Conservation (phyloP, 2,888 invertebrate species). For the Caradrina kadenii region DNA sequence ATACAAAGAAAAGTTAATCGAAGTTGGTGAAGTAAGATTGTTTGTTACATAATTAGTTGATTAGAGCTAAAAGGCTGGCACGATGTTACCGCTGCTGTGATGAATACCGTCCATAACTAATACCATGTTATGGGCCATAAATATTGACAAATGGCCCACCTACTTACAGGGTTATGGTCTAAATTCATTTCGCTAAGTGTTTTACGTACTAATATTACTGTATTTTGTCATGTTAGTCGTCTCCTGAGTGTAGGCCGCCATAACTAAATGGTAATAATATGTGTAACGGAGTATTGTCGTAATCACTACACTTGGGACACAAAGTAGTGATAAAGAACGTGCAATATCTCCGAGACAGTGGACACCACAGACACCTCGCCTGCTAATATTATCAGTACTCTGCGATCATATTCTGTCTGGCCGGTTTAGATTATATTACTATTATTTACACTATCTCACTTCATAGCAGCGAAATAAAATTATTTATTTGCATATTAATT, state of each 20-base stretch:
- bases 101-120: conserved; percentile 45
- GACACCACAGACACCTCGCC: not conserved
- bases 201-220: conserved; percentile 28
- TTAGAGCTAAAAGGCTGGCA: conserved; percentile 33
- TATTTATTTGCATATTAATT: too few species aligned
- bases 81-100: conserved; percentile 30
- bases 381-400: not conserved
- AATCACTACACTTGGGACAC: not conserved
- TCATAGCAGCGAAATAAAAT: not conserved
- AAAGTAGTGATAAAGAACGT: not conserved
- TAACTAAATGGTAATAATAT: conserved; percentile 3
- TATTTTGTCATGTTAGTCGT: conserved; percentile 36
- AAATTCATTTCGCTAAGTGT: conserved; percentile 54
- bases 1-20: conserved; percentile 16
- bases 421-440: not conserved
- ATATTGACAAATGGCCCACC: conserved; percentile 48
- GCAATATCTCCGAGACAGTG: not conserved
- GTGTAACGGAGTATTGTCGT: not conserved
- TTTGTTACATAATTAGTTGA: conserved; percentile 41
- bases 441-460: too few species aligned
- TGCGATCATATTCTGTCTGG: not conserved
- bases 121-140: conserved; percentile 51
- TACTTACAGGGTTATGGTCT: conserved; percentile 40
- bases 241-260: not conserved
- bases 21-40: conserved; percentile 19